Evolutionary conservation across 2,797 vertebrate genomes (phyloP).

Genomic region (Urosaurus nigricauda): DNA sequence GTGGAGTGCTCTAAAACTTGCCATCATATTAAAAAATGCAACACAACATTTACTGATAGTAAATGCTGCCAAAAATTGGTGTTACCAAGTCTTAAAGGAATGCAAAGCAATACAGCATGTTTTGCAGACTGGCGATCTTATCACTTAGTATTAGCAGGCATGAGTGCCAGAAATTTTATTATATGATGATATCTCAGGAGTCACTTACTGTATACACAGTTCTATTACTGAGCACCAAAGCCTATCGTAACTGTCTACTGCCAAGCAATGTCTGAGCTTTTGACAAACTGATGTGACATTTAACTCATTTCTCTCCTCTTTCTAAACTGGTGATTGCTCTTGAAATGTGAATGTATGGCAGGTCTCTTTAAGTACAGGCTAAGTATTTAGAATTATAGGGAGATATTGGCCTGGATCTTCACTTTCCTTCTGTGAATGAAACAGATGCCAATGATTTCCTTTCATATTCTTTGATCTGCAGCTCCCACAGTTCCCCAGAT

Average conservation of each 20-base stretch:
- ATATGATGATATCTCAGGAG: slow-evolving; percentile 3
- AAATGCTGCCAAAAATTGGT: background rate
- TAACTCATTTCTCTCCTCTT: slow-evolving; percentile 30
- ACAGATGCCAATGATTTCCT: background rate
- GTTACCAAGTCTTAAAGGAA: background rate
- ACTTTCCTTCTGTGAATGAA: background rate
- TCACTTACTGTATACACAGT: background rate
- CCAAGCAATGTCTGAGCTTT: slow-evolving; percentile 39
- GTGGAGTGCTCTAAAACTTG: background rate
- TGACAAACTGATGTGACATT: slow-evolving; percentile 38
- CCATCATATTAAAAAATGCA: background rate
- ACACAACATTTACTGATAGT: background rate
- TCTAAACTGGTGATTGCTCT: background rate
- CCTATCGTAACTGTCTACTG: background rate
- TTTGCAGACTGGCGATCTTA: background rate
- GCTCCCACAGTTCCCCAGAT: background rate
- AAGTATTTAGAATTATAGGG: slow-evolving; percentile 49
- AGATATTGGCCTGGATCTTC: background rate
- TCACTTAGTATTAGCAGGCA: background rate
- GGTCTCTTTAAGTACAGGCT: slow-evolving; percentile 53
- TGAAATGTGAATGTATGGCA: slow-evolving; percentile 36
- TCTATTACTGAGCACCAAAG: slow-evolving; percentile 30
- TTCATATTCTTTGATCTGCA: background rate
- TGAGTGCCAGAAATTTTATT: slow-evolving; percentile 50
- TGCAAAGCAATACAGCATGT: background rate